Percentiles rank a stretch among this genome's conserved stretches.
These are phyloP conservation scores for Dicyrtomina minuta DNA, from an alignment of 2,888 invertebrate species.

Conservation along the genomic window DNA sequence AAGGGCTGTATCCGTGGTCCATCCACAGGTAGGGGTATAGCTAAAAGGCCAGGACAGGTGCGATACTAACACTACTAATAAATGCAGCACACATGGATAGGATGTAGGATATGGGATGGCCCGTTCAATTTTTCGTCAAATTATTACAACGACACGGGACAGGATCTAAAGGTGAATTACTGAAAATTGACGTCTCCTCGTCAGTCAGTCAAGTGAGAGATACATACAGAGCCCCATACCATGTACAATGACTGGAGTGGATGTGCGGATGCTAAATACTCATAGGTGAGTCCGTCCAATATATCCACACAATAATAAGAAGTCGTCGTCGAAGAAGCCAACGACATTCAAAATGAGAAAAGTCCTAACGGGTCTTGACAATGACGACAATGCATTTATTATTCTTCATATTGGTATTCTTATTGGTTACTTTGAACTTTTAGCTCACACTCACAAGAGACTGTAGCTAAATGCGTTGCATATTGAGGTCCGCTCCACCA, in stretches of 20 bases:
- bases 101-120: too few species aligned
- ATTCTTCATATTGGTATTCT: conserved; percentile 23
- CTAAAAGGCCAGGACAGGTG: too few species aligned
- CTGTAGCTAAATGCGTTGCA: background rate
- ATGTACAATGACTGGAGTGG: background rate
- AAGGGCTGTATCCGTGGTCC: too few species aligned
- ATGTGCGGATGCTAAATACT: background rate
- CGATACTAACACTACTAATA: too few species aligned
- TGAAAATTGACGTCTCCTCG: too few species aligned
- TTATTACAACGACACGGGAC: too few species aligned
- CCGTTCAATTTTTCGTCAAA: too few species aligned
- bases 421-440: background rate
- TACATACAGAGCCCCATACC: background rate
- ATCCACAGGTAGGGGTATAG: too few species aligned
- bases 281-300: background rate
- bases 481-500: background rate
- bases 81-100: too few species aligned
- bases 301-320: background rate
- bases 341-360: conserved; percentile 14
- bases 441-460: background rate
- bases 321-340: background rate
- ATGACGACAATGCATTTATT: conserved; percentile 30
- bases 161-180: too few species aligned
- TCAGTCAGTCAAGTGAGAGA: background rate
- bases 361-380: conserved; percentile 16